phyloP scores from a whole-genome alignment of 2,888 invertebrate genomes.

The Acronicta alni region DNA sequence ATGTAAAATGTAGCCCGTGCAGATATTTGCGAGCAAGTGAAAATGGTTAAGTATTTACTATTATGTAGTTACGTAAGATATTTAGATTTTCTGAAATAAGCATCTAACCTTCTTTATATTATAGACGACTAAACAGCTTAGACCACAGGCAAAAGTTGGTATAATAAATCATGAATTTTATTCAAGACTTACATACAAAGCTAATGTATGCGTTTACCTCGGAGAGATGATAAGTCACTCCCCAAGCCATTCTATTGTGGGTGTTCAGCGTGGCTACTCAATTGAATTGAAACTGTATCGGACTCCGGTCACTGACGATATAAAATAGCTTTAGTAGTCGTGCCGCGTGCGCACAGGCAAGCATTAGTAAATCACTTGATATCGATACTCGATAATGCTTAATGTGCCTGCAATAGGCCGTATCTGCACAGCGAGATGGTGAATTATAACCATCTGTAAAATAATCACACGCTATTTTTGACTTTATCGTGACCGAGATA shows the following conservation, averaged over 20 bases:
- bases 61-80: no score
- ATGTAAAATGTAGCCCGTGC: background rate
- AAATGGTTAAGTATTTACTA: background rate
- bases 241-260: slow-evolving; percentile 23
- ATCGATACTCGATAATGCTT: slow-evolving; percentile 66
- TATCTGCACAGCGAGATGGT: slow-evolving; percentile 47
- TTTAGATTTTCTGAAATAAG: no score
- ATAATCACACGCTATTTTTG: slow-evolving; percentile 34
- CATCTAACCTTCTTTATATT: no score
- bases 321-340: slow-evolving; percentile 52
- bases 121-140: no score
- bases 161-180: background rate
- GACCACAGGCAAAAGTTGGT: no score
- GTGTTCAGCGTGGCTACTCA: slow-evolving; percentile 34
- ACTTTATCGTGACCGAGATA: slow-evolving; percentile 36
- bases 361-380: slow-evolving; percentile 69
- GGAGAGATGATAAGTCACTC: slow-evolving; percentile 21
- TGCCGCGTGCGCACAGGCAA: slow-evolving; percentile 56
- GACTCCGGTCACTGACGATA: slow-evolving; percentile 62
- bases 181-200: background rate
- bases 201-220: slow-evolving; percentile 6
- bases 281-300: slow-evolving; percentile 61
- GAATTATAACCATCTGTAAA: slow-evolving; percentile 45
- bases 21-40: background rate
- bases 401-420: slow-evolving; percentile 62